phyloP scores from a whole-genome alignment of 92 coral and sea anemone genomes.

The Palythoa grandiflora region DNA sequence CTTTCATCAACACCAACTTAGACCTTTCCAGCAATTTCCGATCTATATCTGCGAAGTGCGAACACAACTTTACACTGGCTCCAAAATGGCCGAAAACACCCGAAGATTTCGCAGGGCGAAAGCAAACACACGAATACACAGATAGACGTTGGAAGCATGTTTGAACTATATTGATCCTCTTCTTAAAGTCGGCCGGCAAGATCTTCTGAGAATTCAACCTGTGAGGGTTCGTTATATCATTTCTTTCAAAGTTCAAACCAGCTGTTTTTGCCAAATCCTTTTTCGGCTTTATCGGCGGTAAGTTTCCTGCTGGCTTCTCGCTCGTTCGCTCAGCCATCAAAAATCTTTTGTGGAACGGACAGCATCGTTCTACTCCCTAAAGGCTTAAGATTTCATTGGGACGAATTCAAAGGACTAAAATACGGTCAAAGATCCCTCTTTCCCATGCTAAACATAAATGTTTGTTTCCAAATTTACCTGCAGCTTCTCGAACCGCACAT shows the following conservation, averaged over 20 bases:
- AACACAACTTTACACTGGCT: slow-evolving; percentile 68
- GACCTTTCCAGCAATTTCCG: slow-evolving; percentile 75
- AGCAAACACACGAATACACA: slow-evolving; percentile 58
- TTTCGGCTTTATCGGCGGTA: slow-evolving; percentile 6
- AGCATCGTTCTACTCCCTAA: slow-evolving; percentile 37
- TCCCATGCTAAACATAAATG: slow-evolving; percentile 26
- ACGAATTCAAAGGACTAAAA: slow-evolving; percentile 28
- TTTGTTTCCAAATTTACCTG: slow-evolving; percentile 51
- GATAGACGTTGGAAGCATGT: slow-evolving; percentile 59
- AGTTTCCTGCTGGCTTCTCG: neutral
- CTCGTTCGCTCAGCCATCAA: slow-evolving; percentile 26
- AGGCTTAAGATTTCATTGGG: slow-evolving; percentile 38
- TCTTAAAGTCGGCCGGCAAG: slow-evolving; percentile 64
- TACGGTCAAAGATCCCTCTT: slow-evolving; percentile 31
- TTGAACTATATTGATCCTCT: slow-evolving; percentile 63
- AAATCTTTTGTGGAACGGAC: slow-evolving; percentile 19
- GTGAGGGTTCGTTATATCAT: slow-evolving; percentile 47
- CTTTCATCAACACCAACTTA: slow-evolving; percentile 73
- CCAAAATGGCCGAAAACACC: slow-evolving; percentile 79
- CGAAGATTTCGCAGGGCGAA: slow-evolving; percentile 53
- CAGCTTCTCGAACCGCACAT: slow-evolving; percentile 14
- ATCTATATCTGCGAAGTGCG: slow-evolving; percentile 74
- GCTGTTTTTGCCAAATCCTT: slow-evolving; percentile 39
- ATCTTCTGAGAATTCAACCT: slow-evolving; percentile 57
- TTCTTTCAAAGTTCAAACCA: slow-evolving; percentile 14